Base-by-base conservation (phyloP, 2,888 invertebrate genomes). In the Campopleginae sp. region DNA sequence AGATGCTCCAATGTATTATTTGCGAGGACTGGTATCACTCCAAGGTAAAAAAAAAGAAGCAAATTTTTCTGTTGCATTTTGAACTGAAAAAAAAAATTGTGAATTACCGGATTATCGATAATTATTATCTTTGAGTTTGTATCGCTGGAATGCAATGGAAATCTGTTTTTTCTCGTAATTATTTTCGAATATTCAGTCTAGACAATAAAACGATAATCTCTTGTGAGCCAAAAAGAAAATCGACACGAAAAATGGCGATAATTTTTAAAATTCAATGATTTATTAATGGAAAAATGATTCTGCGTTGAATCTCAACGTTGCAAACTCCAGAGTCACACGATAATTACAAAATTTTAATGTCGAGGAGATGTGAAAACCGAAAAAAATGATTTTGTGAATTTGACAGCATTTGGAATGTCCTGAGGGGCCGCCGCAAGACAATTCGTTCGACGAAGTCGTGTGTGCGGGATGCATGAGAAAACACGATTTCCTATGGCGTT, bases 1-100 rank as follows among this genome's bases (percentile, higher is more conserved):
- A 98, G 90, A 99, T 99, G 99, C 96, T 99, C 71, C 99, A 99
- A 92, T 99, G 99, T 92, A 95, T 97, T 65, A 94, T 99, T 77
- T 99, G 99, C 94, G 99, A 99, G 93, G 99, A 99, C 94, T 99
- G 99, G 99, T 98, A 96, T 90, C 99, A 99, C 94, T 95, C 96
- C 38, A 94, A 95, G 93, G 96, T 96, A 92, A 88, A 46, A 88
- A 46, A 78, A 27, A 72, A 31, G 7, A 51, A 33, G 38, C n/a
- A n/a, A n/a, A 51, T 75, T 68, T 68, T 70, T 19, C 14, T 51
- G 66, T 2, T 48, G 5, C 1, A 6, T 44, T 27, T 4, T 17
- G 48, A 1, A 66, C 2, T 38, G 14, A 19, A 5, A 12, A 12
- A 10, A 33, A 10, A n/a, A n/a, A 23, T 33, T 31, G 5, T 14